A percentile compares a stretch with the other conserved stretches of the same genome.
Evolutionary conservation across 1,140 invertebrate species (phyloP).

Genomic region (Steinernema khuongi): DNA sequence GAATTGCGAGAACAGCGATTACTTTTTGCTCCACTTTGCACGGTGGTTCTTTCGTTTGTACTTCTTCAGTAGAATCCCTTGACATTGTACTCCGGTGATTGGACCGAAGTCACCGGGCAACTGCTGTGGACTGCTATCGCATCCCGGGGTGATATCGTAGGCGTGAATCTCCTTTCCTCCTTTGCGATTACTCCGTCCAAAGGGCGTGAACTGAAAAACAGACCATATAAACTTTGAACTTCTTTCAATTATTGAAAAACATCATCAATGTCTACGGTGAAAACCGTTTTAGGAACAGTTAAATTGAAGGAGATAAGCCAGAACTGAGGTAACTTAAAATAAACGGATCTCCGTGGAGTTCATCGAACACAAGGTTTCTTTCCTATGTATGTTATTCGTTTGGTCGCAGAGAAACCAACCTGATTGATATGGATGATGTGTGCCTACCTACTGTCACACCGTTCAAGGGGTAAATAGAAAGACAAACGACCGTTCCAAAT

Average conservation of each 20-base stretch:
- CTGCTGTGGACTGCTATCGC: slow-evolving; percentile 24
- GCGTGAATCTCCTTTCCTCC: slow-evolving; percentile 26
- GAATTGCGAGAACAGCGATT: neutral
- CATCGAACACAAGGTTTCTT: no score
- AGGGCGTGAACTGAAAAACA: slow-evolving; percentile 33
- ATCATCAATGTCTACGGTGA: neutral
- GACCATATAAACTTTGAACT: neutral
- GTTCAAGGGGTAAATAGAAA: no score
- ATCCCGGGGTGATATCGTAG: slow-evolving; percentile 33
- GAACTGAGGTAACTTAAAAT: no score
- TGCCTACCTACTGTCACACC: no score
- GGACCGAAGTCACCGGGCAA: slow-evolving; percentile 22
- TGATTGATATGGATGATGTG: no score
- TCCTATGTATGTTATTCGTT: no score
- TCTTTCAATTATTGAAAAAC: neutral
- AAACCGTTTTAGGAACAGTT: neutral
- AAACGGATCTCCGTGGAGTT: no score
- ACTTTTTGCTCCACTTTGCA: slow-evolving; percentile 44
- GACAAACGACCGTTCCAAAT: no score
- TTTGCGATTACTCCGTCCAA: slow-evolving; percentile 10
- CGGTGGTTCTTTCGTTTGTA: slow-evolving; percentile 44
- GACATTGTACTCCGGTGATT: slow-evolving; percentile 35
- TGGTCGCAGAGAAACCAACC: no score
- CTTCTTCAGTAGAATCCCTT: slow-evolving; percentile 43
- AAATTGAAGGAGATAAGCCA: no score